Evolutionary conservation across 1,140 invertebrate genomes (phyloP).

Genomic region (Rhynchophorus ferrugineus): DNA sequence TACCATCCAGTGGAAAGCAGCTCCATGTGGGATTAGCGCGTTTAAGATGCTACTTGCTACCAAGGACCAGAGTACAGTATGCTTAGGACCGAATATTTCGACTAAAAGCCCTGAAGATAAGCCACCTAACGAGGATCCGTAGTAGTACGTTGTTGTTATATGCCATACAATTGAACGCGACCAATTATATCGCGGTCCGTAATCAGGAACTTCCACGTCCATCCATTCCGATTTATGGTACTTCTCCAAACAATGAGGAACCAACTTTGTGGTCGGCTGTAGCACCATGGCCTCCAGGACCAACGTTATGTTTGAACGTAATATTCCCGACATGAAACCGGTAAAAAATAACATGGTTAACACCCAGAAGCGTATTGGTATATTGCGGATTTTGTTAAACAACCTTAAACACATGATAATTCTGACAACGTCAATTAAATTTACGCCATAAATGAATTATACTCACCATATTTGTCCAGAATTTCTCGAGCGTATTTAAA

Average conservation of each 20-base stretch:
- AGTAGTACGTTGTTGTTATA: conserved; percentile 58
- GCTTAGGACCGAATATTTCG: conserved; percentile 34
- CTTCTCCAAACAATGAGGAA: conserved; percentile 6
- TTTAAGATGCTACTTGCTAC: conserved; percentile 13
- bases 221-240: not conserved
- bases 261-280: not conserved
- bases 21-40: conserved; percentile 6
- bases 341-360: conserved; percentile 59
- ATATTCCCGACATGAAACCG: conserved; percentile 52
- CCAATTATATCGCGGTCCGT: conserved; percentile 47
- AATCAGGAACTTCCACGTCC: conserved; percentile 2
- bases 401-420: not conserved
- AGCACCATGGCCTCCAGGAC: conserved; percentile 1
- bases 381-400: conserved; percentile 4
- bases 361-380: conserved; percentile 46
- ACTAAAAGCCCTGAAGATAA: conserved; percentile 25
- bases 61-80: conserved; percentile 12
- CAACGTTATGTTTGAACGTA: conserved; percentile 7
- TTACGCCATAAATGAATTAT: not conserved
- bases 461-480: conserved; percentile 1
- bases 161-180: conserved; percentile 49
- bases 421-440: not conserved
- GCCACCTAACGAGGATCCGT: conserved; percentile 41
- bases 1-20: conserved; percentile 6
- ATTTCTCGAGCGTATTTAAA: not conserved